A percentile compares a stretch with the other conserved stretches of the same genome.
Conservation (phyloP, 2,113 vertebrate genomes). For the Oncorhynchus nerka region DNA sequence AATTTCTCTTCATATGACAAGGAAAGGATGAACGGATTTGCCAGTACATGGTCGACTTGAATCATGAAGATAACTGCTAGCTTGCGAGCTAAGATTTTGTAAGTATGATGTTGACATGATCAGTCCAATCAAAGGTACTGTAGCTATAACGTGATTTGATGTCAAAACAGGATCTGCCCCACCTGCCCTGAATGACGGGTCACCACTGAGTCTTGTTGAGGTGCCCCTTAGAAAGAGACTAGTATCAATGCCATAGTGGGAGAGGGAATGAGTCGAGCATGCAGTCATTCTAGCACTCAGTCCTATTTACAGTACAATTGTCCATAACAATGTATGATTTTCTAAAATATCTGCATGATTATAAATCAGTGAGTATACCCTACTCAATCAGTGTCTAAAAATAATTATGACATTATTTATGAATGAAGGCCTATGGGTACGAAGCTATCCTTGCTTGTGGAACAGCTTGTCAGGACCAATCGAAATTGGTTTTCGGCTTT, state of each 20-base stretch:
- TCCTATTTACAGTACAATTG: conserved; percentile 58
- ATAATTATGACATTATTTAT: conserved; percentile 58
- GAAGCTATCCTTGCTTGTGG: conserved; percentile 46
- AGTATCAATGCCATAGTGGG: background rate
- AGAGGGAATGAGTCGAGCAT: background rate
- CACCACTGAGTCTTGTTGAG: too few relatives aligned
- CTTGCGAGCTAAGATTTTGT: too few relatives aligned
- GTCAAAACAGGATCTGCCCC: too few relatives aligned
- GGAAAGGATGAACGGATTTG: too few relatives aligned
- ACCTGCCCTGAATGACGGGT: too few relatives aligned
- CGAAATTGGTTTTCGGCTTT: conserved; percentile 55
- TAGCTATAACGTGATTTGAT: too few relatives aligned
- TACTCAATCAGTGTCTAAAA: conserved; percentile 65
- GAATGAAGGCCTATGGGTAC: conserved; percentile 61
- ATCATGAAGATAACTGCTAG: too few relatives aligned
- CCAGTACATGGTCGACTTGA: too few relatives aligned
- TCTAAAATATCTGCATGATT: conserved; percentile 49
- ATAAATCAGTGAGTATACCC: conserved; percentile 60
- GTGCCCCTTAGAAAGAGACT: background rate
- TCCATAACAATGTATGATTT: conserved; percentile 38
- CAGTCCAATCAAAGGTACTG: too few relatives aligned
- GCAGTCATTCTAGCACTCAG: conserved; percentile 26
- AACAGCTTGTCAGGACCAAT: conserved; percentile 63
- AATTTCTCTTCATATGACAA: too few relatives aligned
- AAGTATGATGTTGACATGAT: too few relatives aligned